Percentiles rank a stretch among this genome's conserved stretches.
These are phyloP conservation scores for Drosophila bunnanda DNA, from an alignment of 2,888 invertebrate genomes.

Conservation along the genomic window DNA sequence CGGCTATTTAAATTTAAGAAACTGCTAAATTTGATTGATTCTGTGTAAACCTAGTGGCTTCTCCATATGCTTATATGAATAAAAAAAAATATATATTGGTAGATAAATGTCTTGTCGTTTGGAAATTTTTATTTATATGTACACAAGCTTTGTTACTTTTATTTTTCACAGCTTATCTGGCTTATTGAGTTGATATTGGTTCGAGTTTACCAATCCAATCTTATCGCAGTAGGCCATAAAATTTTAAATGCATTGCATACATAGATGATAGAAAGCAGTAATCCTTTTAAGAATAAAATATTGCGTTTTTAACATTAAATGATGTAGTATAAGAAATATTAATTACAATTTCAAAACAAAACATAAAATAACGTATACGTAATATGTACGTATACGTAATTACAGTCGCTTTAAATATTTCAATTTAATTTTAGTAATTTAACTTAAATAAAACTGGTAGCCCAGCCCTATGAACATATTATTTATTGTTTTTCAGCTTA, in stretches of 20 bases:
- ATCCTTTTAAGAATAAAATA: neutral
- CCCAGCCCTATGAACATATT: slow-evolving; percentile 3
- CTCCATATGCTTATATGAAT: slow-evolving; percentile 27
- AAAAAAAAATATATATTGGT: slow-evolving; percentile 21
- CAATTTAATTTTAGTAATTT: too few relatives aligned
- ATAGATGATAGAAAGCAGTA: neutral
- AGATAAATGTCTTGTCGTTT: slow-evolving; percentile 34
- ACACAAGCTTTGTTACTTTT: neutral
- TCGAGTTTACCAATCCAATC: slow-evolving; percentile 29
- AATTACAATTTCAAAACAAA: too few relatives aligned
- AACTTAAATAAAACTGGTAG: too few relatives aligned
- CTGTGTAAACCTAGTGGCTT: slow-evolving; percentile 5
- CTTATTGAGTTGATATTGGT: neutral
- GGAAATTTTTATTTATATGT: neutral
- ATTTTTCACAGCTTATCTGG: slow-evolving; percentile 8
- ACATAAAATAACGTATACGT: too few relatives aligned
- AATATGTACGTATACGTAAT: too few relatives aligned
- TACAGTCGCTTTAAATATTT: neutral
- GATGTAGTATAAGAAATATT: too few relatives aligned
- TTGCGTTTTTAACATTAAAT: neutral
- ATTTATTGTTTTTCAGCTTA: neutral
- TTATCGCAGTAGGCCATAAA: slow-evolving; percentile 36
- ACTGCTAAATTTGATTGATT: slow-evolving; percentile 5
- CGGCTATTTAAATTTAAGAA: slow-evolving; percentile 41
- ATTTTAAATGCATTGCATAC: slow-evolving; percentile 13